Evolutionary conservation across 2,113 vertebrate genomes (phyloP), one percentile per base, ranked within the genome.

Genomic region (Notarius quadriscutis): DNA sequence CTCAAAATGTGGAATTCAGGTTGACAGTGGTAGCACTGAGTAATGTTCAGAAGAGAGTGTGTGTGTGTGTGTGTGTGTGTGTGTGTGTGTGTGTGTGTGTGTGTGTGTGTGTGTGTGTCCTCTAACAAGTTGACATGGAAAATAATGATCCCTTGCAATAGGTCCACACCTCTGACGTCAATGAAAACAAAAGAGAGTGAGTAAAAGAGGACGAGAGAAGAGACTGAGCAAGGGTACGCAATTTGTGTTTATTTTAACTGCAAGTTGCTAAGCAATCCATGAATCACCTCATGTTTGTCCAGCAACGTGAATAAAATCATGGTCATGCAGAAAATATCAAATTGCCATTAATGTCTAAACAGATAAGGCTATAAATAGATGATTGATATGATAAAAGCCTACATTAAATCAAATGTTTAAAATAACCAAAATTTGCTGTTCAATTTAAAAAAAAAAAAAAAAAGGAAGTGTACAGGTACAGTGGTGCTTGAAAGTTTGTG

Each of bases 131-230:
- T 91, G 93, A 92, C 93, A 92, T 91, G 91, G 93, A 95, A 95
- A 94, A 94, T 93, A 95, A 95, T 94, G 92, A 93, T 93, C 93
- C 93, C 90, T 87, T 81, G 86, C 86, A 90, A 94, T 78, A 95
- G 94, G 94, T 95, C 95, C 95, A 92, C 93, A 93, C 91, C 88
- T 91, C 91, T 96, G 94, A 95, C 94, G 94, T 95, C 94, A 95
- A 91, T 93, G 92, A 94, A 92, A 93, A 94, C 93, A 94, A 94
- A 89, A 94, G 93, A 86, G 58, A 57, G 79, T 85, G 67, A 91
- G 86, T 5, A 48, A 87, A 51, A 87, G 79, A 74, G 86, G 77
- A 67, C 7, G 63, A 58, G 48, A 86, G 78, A 58, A 48, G 53
- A 86, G 85, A 71, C 6, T 34, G 65, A 74, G 55, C 48, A 63